Percentiles rank a stretch among this genome's conserved stretches.
These are phyloP conservation scores for Azorinus chamasolen DNA, from an alignment of 2,888 invertebrate species.

Conservation along the genomic window DNA sequence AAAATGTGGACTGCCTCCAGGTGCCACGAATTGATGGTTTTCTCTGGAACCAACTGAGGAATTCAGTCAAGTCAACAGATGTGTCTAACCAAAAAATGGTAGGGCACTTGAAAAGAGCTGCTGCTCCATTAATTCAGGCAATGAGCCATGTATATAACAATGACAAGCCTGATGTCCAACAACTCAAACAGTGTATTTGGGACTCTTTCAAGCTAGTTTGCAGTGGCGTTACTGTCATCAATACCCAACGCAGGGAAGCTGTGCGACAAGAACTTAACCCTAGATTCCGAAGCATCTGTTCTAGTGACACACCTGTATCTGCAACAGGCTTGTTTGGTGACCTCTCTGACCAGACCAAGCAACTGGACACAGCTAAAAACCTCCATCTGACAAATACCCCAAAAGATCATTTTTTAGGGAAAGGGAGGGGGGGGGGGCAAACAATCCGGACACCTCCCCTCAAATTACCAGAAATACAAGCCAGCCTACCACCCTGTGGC, in stretches of 20 bases:
- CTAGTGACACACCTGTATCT: neutral
- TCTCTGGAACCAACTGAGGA: neutral
- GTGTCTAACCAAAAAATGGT: neutral
- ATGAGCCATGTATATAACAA: neutral
- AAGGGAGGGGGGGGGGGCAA: too few species aligned
- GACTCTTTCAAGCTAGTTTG: slow-evolving; percentile 6
- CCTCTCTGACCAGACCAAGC: neutral
- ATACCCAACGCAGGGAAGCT: neutral
- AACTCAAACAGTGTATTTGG: neutral
- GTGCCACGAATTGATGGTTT: neutral
- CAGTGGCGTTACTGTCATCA: neutral
- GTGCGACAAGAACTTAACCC: neutral
- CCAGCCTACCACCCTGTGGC: too few species aligned
- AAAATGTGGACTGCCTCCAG: neutral
- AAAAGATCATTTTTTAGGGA: too few species aligned
- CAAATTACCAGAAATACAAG: too few species aligned
- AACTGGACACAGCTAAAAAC: neutral
- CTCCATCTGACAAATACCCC: too few species aligned
- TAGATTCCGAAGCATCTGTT: neutral
- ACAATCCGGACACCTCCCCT: too few species aligned
- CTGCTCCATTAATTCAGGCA: neutral
- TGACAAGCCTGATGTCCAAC: neutral
- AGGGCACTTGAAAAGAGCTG: neutral
- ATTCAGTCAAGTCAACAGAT: neutral
- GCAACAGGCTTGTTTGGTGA: slow-evolving; percentile 2